Conservation (phyloP, 2,797 vertebrate species). For the Leptoclinus maculatus region DNA sequence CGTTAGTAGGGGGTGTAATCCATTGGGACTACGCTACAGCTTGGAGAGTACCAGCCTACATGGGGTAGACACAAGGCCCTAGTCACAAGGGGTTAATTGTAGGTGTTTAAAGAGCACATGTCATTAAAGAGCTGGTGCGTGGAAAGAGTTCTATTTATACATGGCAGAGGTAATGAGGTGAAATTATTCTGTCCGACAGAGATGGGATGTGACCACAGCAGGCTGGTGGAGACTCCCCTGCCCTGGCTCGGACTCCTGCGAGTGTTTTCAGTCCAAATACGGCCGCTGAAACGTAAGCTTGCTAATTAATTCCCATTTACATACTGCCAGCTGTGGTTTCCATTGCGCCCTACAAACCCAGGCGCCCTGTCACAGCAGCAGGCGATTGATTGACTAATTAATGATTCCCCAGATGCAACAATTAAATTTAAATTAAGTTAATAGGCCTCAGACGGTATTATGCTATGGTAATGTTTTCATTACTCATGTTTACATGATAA, state of each 20-base stretch:
- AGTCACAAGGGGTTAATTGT: slow-evolving; percentile 87
- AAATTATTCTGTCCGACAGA: slow-evolving; percentile 84
- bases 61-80: slow-evolving; percentile 77
- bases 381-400: slow-evolving; percentile 82
- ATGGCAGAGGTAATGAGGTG: slow-evolving; percentile 83
- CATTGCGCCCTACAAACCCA: slow-evolving; percentile 64
- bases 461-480: slow-evolving; percentile 68
- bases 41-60: slow-evolving; percentile 55
- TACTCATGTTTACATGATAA: slow-evolving; percentile 67
- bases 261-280: slow-evolving; percentile 87
- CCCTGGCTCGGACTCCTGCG: slow-evolving; percentile 65
- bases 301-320: slow-evolving; percentile 86
- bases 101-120: slow-evolving; percentile 84
- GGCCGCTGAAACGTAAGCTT: slow-evolving; percentile 73
- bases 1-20: slow-evolving; percentile 58
- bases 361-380: slow-evolving; percentile 70
- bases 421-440: slow-evolving; percentile 80
- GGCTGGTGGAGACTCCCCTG: slow-evolving; percentile 69
- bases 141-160: slow-evolving; percentile 84
- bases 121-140: slow-evolving; percentile 80
- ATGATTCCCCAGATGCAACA: slow-evolving; percentile 82
- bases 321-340: slow-evolving; percentile 80
- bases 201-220: slow-evolving; percentile 82
- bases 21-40: slow-evolving; percentile 41
- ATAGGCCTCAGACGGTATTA: slow-evolving; percentile 67